Percentiles rank a stretch among this genome's conserved stretches.
Conservation (phyloP, 2,888 invertebrate species). For the Labia minor region DNA sequence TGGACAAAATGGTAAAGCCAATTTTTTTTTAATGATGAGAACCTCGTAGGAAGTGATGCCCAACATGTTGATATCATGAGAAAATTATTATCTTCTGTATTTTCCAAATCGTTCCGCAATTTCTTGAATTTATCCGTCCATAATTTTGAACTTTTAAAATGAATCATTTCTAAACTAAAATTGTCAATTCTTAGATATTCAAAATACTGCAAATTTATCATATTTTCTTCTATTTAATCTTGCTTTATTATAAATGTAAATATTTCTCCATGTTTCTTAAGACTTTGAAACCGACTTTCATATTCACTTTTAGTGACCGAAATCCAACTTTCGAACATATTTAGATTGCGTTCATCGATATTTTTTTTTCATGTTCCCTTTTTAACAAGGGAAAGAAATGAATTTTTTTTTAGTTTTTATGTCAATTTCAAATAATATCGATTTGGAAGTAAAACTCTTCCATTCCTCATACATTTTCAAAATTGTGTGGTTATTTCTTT, state of each 20-base stretch:
- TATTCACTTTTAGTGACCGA: no score
- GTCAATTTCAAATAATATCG: no score
- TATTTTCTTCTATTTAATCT: no score
- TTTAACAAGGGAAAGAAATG: no score
- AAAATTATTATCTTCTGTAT: constrained; percentile 23
- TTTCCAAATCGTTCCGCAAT: constrained; percentile 26
- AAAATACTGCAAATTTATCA: no score
- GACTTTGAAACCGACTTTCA: no score
- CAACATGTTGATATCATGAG: constrained; percentile 26
- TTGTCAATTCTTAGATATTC: constrained; percentile 14
- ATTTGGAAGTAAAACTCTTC: constrained; percentile 16
- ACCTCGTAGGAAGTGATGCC: constrained; percentile 26
- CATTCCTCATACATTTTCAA: constrained; percentile 28
- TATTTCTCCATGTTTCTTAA: no score
- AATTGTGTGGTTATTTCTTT: constrained; percentile 21
- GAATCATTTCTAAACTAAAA: constrained; percentile 26
- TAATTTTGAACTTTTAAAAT: constrained; percentile 25
- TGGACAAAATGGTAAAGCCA: constrained; percentile 26
- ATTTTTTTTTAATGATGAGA: constrained; percentile 26
- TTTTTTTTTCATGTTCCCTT: no score
- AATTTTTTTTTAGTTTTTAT: no score
- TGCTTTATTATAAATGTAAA: no score
- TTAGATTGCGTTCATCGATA: no score
- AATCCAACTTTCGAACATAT: no score
- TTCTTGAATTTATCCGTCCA: constrained; percentile 25